Base-by-base conservation (phyloP, 2,113 vertebrate species). In the Rhegmatorhina hoffmannsi region DNA sequence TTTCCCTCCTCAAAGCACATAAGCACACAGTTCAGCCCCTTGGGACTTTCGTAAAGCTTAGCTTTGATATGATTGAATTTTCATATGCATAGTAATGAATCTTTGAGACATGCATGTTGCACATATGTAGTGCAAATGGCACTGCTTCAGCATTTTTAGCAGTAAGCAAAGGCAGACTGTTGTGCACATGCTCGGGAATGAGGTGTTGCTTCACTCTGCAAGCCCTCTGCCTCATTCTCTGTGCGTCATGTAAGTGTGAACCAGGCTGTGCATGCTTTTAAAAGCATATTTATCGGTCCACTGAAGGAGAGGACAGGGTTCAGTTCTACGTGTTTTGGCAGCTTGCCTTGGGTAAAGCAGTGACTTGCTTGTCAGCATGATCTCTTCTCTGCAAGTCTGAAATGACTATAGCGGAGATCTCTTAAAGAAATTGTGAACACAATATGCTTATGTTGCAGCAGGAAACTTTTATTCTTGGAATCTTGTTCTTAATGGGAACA, bases 171-270 rank as follows among this genome's bases (percentile, higher is more conserved):
- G 94, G 88, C 90, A 94, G 93, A 28, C 90, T 92, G 94, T 14
- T 93, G 47, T 75, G 85, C 95, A 95, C 82, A 84, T 96, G 95
- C 94, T 96, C 6, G 53, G 59, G 67, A 94, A 96, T 70, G 93
- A 97, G 93, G 94, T 97, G 93, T 94, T 93, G 87, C 92, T 95
- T 87, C 72, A 20, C 70, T 90, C 82, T 83, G 82, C 67, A 59
- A 91, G 68, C 90, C 55, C 68, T 92, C 59, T 50, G 87, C 92
- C 52, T 95, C 96, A 94, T 95, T 96, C 95, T 83, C 93, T 23
- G 40, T 77, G 93, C 84, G 93, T 97, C 94, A 90, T 95, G 94
- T 95, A 95, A 94, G 96, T 90, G 91, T 94, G 94, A 96, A 95
- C 50, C 92, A 93, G 92, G 59, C 84, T 70, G 82, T 91, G 93